Percentiles rank a stretch among this genome's conserved stretches.
phyloP scores from a whole-genome alignment of 2,113 vertebrate species.

The Sceloporus undulatus region DNA sequence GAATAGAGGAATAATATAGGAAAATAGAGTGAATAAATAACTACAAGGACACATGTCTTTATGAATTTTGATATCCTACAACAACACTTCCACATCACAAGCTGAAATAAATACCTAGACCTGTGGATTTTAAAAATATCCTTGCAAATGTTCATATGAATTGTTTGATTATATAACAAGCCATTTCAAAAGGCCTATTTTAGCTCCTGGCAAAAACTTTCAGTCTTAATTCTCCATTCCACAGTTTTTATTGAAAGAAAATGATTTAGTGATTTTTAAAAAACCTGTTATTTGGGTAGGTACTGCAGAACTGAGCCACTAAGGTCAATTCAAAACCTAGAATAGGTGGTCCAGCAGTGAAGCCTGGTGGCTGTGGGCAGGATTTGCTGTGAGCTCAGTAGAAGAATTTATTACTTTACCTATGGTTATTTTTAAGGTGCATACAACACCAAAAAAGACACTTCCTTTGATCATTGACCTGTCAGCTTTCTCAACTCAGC shows the following conservation, averaged over 20 bases:
- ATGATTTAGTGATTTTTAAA: not conserved
- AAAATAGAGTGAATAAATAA: too few relatives aligned
- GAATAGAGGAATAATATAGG: not conserved
- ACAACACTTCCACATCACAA: not conserved
- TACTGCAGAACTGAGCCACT: not conserved
- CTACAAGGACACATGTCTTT: not conserved
- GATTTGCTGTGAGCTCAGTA: too few relatives aligned
- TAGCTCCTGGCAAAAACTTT: not conserved
- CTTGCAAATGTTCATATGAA: not conserved
- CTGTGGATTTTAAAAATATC: not conserved
- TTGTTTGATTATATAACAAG: not conserved
- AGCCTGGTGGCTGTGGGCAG: too few relatives aligned
- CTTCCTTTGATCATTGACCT: too few relatives aligned
- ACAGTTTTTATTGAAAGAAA: not conserved
- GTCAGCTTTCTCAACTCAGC: too few relatives aligned
- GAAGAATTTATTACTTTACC: too few relatives aligned
- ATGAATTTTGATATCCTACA: not conserved
- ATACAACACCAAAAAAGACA: too few relatives aligned
- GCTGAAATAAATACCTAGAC: not conserved
- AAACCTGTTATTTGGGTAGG: not conserved
- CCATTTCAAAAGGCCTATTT: not conserved
- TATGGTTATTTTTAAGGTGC: too few relatives aligned
- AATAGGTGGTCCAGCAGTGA: not conserved
- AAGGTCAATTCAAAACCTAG: not conserved
- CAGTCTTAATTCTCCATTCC: not conserved